Conservation (phyloP, 2,888 invertebrate genomes). For the Eurois occulta region DNA sequence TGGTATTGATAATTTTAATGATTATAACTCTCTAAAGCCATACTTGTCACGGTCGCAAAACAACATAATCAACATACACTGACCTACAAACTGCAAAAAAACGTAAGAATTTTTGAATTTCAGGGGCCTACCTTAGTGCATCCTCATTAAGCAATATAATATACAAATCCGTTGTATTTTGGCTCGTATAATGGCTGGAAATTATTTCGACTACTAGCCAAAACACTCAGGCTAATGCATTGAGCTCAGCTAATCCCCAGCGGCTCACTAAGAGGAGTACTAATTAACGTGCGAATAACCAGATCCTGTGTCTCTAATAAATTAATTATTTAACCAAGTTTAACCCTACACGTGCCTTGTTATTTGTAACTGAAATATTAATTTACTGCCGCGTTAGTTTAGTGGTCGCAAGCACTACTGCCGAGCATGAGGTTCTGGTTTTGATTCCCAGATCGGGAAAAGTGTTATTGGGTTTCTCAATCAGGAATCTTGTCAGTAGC, state of each 20-base stretch:
- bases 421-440: background rate
- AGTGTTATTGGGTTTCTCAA: background rate
- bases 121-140: background rate
- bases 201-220: conserved; percentile 17
- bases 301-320: conserved; percentile 5
- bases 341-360: background rate
- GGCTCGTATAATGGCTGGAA: conserved; percentile 11
- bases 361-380: background rate
- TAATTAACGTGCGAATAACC: conserved; percentile 26
- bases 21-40: background rate
- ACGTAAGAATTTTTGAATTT: background rate
- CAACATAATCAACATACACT: background rate
- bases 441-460: background rate
- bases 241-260: conserved; percentile 38
- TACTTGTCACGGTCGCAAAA: background rate
- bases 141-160: background rate
- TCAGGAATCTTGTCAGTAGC: background rate
- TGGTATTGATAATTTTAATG: background rate
- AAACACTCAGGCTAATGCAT: conserved; percentile 35
- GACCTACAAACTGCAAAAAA: background rate
- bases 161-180: conserved; percentile 9
- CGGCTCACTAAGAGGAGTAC: conserved; percentile 19
- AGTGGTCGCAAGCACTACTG: no score
- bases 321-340: conserved; percentile 6
- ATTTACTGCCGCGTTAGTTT: background rate